These are phyloP conservation scores for Cebidichthys violaceus DNA, from an alignment of 2,113 vertebrate species.

Conservation along the genomic window DNA sequence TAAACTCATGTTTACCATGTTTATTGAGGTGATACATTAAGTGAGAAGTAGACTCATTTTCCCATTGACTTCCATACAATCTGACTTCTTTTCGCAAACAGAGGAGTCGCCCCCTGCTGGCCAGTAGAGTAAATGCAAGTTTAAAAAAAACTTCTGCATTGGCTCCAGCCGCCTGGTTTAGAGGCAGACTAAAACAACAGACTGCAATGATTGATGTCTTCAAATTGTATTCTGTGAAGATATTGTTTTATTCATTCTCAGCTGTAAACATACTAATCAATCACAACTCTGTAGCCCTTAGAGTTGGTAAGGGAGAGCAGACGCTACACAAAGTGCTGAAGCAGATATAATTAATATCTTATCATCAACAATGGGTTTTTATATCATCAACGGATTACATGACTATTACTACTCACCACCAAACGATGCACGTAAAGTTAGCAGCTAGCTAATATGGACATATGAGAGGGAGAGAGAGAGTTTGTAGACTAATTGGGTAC, in stretches of 20 bases:
- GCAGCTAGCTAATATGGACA: no score
- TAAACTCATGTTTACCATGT: not conserved
- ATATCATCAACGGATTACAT: no score
- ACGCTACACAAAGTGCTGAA: not conserved
- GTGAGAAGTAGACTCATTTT: not conserved
- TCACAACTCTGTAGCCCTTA: not conserved
- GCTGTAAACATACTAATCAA: not conserved
- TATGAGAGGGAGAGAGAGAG: no score
- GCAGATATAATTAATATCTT: no score
- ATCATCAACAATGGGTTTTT: not conserved
- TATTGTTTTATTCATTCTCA: not conserved
- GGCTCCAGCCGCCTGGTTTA: no score
- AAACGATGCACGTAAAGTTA: no score
- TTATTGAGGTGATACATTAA: not conserved
- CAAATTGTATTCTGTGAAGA: no score
- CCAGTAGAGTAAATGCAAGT: not conserved
- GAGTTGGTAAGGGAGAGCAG: not conserved
- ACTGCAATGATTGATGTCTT: no score
- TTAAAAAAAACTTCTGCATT: not conserved
- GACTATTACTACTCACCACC: no score
- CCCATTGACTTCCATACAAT: not conserved
- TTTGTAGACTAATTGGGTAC: constrained; percentile 81
- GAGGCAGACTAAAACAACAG: no score
- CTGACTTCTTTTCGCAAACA: not conserved
- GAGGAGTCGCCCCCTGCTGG: not conserved